Evolutionary conservation across 30 jellyfish, hydroid and myxozoan species (phyloP).

Genomic region (Chrysaora quinquecirrha): DNA sequence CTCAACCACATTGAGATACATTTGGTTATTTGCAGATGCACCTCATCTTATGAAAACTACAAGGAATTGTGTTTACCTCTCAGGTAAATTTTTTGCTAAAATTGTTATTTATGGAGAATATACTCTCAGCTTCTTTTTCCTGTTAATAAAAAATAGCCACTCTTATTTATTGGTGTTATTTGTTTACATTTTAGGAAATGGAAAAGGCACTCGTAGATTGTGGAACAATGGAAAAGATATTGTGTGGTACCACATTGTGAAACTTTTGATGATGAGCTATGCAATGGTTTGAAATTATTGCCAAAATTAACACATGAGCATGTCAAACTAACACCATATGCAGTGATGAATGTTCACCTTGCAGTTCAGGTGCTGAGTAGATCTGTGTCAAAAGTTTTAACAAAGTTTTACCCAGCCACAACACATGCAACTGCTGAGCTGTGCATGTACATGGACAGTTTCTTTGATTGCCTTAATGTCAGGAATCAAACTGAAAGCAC

Average conservation of each 20-base stretch:
- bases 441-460: not conserved
- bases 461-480: not conserved
- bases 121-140: too few species aligned
- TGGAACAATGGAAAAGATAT: not conserved
- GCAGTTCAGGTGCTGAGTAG: conserved; percentile 65
- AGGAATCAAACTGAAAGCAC: not conserved
- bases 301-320: conserved; percentile 48
- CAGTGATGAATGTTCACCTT: conserved; percentile 27
- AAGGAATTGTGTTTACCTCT: not conserved
- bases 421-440: not conserved
- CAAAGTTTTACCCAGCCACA: not conserved
- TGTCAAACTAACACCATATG: conserved; percentile 21
- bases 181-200: not conserved
- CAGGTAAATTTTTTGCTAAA: too few species aligned
- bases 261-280: not conserved
- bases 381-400: conserved; percentile 3
- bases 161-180: too few species aligned
- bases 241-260: not conserved
- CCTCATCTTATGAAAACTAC: conserved; percentile 35
- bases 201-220: not conserved
- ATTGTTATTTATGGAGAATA: too few species aligned
- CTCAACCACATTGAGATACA: not conserved
- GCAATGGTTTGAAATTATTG: conserved; percentile 5
- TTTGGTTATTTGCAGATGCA: conserved; percentile 22
- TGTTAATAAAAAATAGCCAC: too few species aligned